These are phyloP conservation scores for Synanthedon formicaeformis DNA, from an alignment of 2,888 invertebrate species.

Conservation along the genomic window DNA sequence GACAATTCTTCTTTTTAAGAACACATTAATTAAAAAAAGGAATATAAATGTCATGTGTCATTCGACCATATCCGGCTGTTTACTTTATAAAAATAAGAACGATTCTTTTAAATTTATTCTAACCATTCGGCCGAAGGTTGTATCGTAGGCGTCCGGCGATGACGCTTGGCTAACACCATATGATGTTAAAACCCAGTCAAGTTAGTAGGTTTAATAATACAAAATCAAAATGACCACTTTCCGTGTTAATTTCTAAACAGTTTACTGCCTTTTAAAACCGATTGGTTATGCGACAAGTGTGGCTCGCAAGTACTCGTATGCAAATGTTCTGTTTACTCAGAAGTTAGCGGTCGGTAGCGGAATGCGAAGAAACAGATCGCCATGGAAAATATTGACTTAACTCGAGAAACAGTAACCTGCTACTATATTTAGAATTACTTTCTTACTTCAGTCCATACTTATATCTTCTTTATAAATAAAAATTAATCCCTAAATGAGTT, in stretches of 20 bases:
- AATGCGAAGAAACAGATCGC: constrained; percentile 13
- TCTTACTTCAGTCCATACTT: too few relatives aligned
- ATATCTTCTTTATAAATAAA: too few relatives aligned
- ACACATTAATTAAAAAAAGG: too few relatives aligned
- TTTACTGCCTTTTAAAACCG: constrained; percentile 25
- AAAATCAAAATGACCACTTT: constrained; percentile 33
- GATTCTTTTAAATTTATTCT: constrained; percentile 14
- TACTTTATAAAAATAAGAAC: constrained; percentile 8
- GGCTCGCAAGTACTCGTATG: constrained; percentile 29
- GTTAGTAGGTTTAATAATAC: constrained; percentile 27
- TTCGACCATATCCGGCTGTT: not conserved
- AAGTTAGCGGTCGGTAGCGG: constrained; percentile 29
- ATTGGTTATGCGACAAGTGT: constrained; percentile 23
- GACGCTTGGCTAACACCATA: constrained; percentile 46
- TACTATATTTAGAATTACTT: too few relatives aligned
- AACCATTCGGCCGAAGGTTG: constrained; percentile 24
- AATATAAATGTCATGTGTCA: too few relatives aligned
- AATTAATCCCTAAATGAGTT: too few relatives aligned
- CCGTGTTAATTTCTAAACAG: constrained; percentile 25
- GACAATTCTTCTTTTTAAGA: too few relatives aligned
- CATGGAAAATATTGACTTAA: constrained; percentile 33
- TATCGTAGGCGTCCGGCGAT: constrained; percentile 45
- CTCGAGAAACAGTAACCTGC: constrained; percentile 2
- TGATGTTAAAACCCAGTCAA: constrained; percentile 36
- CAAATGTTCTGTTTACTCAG: constrained; percentile 45